Percentiles rank a stretch among this genome's conserved stretches.
These are phyloP conservation scores for Reticulitermes speratus DNA, from an alignment of 1,140 invertebrate species.

Conservation along the genomic window DNA sequence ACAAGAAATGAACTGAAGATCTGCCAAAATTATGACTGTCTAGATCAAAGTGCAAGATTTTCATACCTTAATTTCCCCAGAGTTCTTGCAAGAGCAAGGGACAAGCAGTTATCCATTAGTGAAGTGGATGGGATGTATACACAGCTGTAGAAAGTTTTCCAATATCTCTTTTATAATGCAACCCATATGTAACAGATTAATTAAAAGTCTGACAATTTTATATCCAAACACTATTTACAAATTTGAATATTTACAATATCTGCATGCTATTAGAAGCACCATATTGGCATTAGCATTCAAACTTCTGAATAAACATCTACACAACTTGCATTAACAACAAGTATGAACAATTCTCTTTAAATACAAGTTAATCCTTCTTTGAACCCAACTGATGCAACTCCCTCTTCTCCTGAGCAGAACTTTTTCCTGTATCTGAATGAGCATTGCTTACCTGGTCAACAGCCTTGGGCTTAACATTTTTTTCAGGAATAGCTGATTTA, in stretches of 20 bases:
- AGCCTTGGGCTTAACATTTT: neutral
- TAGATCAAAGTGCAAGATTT: too few relatives aligned
- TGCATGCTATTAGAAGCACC: neutral
- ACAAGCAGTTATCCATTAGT: too few relatives aligned
- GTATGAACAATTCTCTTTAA: neutral
- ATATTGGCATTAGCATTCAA: neutral
- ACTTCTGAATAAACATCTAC: conserved; percentile 3
- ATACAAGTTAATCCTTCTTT: neutral
- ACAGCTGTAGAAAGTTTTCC: too few relatives aligned
- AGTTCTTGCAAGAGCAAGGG: too few relatives aligned
- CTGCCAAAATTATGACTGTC: too few relatives aligned
- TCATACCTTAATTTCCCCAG: too few relatives aligned
- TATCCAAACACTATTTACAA: conserved; percentile 12
- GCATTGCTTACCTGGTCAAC: neutral
- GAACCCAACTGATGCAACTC: neutral
- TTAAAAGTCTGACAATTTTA: neutral
- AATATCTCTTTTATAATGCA: neutral
- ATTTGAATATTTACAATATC: neutral
- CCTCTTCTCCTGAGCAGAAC: neutral
- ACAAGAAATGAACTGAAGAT: too few relatives aligned
- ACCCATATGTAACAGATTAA: neutral
- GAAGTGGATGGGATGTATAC: too few relatives aligned
- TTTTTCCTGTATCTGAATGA: neutral
- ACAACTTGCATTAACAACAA: neutral
- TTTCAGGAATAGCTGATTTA: neutral